Conservation (phyloP, 2,797 vertebrate species). For the Orestias chungarensis region DNA sequence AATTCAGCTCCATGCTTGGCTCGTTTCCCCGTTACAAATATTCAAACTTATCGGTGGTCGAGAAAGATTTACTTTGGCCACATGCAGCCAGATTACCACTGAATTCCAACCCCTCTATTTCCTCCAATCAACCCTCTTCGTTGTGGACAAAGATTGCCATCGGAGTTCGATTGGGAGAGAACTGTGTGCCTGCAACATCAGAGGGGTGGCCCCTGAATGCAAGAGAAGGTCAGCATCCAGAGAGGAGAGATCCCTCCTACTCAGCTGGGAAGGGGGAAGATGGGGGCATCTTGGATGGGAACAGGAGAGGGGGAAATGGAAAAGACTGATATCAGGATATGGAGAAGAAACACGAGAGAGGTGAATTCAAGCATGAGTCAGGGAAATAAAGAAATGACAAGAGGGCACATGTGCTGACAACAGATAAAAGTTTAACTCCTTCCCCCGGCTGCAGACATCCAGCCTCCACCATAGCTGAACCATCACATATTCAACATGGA, state of each 20-base stretch:
- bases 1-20: conserved; percentile 39
- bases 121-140: conserved; percentile 31
- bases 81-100: conserved; percentile 40
- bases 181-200: conserved; percentile 68
- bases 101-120: conserved; percentile 46
- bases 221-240: conserved; percentile 79
- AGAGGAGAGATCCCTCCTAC: conserved; percentile 67
- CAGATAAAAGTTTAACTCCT: conserved; percentile 41
- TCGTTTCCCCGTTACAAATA: conserved; percentile 24
- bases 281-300: conserved; percentile 46
- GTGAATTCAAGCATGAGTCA: conserved; percentile 24
- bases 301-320: conserved; percentile 31
- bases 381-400: conserved; percentile 34
- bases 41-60: conserved; percentile 45
- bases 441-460: conserved; percentile 18
- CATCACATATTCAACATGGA: conserved; percentile 36
- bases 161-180: conserved; percentile 61
- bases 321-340: conserved; percentile 38
- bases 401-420: conserved; percentile 16
- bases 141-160: conserved; percentile 64
- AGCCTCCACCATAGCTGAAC: conserved; percentile 21
- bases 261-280: conserved; percentile 64
- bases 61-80: conserved; percentile 46
- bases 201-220: conserved; percentile 65
- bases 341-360: conserved; percentile 19